Evolutionary conservation across 2,888 invertebrate genomes (phyloP).

Genomic region (Cataglyphis rosenhaueri): DNA sequence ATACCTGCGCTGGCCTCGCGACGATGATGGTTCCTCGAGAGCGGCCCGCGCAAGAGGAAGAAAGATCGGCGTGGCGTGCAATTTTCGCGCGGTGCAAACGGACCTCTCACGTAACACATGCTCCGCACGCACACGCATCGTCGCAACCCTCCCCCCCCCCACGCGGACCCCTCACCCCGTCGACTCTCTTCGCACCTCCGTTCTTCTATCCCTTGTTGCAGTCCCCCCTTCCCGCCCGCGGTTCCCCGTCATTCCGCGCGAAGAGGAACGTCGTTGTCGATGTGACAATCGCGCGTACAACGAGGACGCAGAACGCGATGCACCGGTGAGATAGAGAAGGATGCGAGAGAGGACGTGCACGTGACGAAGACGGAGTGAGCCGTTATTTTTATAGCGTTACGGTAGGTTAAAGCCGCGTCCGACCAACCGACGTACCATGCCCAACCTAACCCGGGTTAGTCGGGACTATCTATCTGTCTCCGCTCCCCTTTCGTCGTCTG

Average conservation of each 20-base stretch:
- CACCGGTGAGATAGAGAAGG: conserved; percentile 60
- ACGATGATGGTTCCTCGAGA: conserved; percentile 39
- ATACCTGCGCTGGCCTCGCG: conserved; percentile 25
- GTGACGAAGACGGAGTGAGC: conserved; percentile 72
- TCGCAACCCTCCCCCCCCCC: not conserved
- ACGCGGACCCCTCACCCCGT: conserved; percentile 15
- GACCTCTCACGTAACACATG: conserved; percentile 66
- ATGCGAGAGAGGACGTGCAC: conserved; percentile 55
- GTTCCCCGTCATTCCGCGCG: conserved; percentile 54
- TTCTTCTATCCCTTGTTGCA: conserved; percentile 42
- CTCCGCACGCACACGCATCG: conserved; percentile 58
- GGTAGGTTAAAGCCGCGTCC: conserved; percentile 83
- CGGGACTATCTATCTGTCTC: conserved; percentile 69
- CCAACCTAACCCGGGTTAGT: conserved; percentile 79
- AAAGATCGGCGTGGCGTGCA: conserved; percentile 44
- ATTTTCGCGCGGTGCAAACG: conserved; percentile 64
- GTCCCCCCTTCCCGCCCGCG: conserved; percentile 43
- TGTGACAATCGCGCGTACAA: conserved; percentile 60
- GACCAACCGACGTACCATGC: conserved; percentile 77
- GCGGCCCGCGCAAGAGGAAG: conserved; percentile 20
- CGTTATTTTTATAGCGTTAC: conserved; percentile 84
- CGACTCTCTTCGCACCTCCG: conserved; percentile 33
- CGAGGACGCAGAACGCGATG: conserved; percentile 63
- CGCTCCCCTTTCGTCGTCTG: conserved; percentile 37
- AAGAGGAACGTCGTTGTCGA: conserved; percentile 61